These are phyloP conservation scores for Ricordea florida DNA, from an alignment of 92 coral and sea anemone species.

Conservation along the genomic window DNA sequence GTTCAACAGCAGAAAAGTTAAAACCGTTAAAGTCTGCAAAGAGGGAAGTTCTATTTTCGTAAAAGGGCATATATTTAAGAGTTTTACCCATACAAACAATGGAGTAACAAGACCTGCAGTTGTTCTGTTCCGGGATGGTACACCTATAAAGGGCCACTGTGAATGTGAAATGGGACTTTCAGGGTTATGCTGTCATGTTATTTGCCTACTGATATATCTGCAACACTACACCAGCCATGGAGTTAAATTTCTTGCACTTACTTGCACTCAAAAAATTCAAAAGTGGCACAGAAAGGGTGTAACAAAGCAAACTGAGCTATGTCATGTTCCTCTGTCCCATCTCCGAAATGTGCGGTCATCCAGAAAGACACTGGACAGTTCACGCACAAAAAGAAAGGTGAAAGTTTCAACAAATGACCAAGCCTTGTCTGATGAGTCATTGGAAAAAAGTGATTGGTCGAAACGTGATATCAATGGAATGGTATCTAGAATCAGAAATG, in stretches of 20 bases:
- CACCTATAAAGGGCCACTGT: slow-evolving; percentile 61
- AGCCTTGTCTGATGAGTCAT: neutral
- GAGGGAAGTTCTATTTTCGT: neutral
- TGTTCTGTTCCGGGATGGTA: slow-evolving; percentile 30
- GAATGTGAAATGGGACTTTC: slow-evolving; percentile 49
- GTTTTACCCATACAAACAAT: slow-evolving; percentile 42
- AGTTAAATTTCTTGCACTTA: slow-evolving; percentile 36
- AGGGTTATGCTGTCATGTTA: slow-evolving; percentile 57
- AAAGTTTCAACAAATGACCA: slow-evolving; percentile 8
- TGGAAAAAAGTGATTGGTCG: slow-evolving; percentile 46
- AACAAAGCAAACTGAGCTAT: too few species aligned
- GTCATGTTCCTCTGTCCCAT: too few species aligned
- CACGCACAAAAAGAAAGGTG: slow-evolving; percentile 27
- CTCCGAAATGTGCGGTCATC: too few species aligned
- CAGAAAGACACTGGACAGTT: slow-evolving; percentile 1
- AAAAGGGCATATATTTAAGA: slow-evolving; percentile 46
- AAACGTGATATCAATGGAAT: slow-evolving; percentile 51
- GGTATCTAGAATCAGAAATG: slow-evolving; percentile 39
- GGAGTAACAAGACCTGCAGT: slow-evolving; percentile 60
- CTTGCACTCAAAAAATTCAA: slow-evolving; percentile 51
- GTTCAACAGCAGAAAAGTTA: slow-evolving; percentile 57
- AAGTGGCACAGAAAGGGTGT: too few species aligned
- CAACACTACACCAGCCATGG: slow-evolving; percentile 43
- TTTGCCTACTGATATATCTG: slow-evolving; percentile 49
- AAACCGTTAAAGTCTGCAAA: slow-evolving; percentile 47